Percentiles rank a stretch among this genome's conserved stretches.
Evolutionary conservation across 2,797 vertebrate genomes (phyloP).

Genomic region (Sebastes cheni): DNA sequence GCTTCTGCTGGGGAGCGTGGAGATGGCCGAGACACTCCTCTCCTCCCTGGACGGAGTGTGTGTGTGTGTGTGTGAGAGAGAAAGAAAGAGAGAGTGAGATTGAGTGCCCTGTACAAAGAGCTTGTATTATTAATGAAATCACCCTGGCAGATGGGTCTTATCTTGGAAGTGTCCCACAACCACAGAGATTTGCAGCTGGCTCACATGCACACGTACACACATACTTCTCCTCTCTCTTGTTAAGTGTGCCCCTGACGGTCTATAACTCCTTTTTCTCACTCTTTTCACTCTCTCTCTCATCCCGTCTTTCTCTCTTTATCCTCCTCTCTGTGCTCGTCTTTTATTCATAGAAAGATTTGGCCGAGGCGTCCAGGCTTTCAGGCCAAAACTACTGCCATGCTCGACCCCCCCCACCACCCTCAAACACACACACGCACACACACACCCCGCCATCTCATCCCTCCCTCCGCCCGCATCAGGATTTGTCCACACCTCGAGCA

Average conservation of each 20-base stretch:
- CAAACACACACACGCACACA: too few relatives aligned
- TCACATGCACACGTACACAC: constrained; percentile 34
- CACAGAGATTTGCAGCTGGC: constrained; percentile 75
- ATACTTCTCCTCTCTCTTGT: constrained; percentile 42
- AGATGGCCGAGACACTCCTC: constrained; percentile 39
- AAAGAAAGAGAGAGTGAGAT: constrained; percentile 52
- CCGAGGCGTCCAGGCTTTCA: constrained; percentile 68
- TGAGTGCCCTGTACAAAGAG: constrained; percentile 75
- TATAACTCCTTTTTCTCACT: constrained; percentile 46
- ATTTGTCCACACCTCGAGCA: constrained; percentile 61
- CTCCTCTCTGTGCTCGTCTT: constrained; percentile 63
- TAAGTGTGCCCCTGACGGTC: constrained; percentile 69
- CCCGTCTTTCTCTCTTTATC: constrained; percentile 56
- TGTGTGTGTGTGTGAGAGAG: constrained; percentile 17
- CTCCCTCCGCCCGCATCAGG: constrained; percentile 40
- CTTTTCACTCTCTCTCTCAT: constrained; percentile 52
- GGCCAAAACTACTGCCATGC: constrained; percentile 56
- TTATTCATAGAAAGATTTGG: constrained; percentile 76
- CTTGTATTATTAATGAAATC: constrained; percentile 83
- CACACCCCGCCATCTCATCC: neutral
- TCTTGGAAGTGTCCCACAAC: constrained; percentile 78
- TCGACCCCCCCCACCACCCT: neutral
- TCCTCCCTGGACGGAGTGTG: constrained; percentile 19
- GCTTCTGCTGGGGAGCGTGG: constrained; percentile 51
- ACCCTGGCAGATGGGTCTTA: constrained; percentile 79